phyloP scores from a whole-genome alignment of 2,113 vertebrate genomes.

The Helogale parvula region DNA sequence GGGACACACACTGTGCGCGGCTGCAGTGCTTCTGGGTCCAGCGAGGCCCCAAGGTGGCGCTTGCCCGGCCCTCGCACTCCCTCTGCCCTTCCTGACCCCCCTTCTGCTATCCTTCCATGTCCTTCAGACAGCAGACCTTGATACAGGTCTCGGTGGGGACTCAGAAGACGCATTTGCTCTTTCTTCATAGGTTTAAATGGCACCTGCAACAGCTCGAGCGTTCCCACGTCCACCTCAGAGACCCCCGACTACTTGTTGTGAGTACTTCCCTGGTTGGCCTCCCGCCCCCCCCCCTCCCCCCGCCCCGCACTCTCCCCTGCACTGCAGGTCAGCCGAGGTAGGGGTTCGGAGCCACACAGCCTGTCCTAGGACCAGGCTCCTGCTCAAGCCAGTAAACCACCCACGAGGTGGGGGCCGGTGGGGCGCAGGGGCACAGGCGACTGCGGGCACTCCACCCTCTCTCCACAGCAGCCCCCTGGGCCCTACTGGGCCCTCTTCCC shows the following conservation, averaged over 20 bases:
- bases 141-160: conserved; percentile 19
- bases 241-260: conserved; percentile 95
- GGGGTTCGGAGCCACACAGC: neutral
- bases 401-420: neutral
- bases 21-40: neutral
- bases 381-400: neutral
- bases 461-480: too few species aligned
- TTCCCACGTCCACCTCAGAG: conserved; percentile 92
- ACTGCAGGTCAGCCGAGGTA: neutral
- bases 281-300: too few species aligned
- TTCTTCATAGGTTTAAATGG: conserved; percentile 89
- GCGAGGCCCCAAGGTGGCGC: neutral
- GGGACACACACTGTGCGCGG: neutral
- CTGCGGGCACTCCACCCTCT: neutral
- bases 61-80: neutral
- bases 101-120: neutral
- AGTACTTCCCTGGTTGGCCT: conserved; percentile 78
- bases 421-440: rapidly evolving
- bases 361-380: neutral
- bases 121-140: neutral
- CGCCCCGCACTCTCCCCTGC: too few species aligned
- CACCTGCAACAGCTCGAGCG: conserved; percentile 90
- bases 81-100: neutral
- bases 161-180: neutral
- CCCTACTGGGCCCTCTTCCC: neutral